phyloP scores from a whole-genome alignment of 92 coral and sea anemone species.

The Parazoanthus darwini region DNA sequence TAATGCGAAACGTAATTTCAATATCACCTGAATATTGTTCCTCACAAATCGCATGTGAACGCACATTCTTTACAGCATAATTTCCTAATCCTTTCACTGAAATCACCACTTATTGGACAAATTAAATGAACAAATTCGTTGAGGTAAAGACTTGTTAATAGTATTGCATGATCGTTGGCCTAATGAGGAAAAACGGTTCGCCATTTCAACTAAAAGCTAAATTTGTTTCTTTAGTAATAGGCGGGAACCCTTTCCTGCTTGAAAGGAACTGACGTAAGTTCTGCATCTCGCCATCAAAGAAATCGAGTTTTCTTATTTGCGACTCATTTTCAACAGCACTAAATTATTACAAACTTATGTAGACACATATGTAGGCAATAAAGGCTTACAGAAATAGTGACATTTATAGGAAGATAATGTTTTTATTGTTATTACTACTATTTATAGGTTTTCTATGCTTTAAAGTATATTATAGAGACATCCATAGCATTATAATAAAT shows the following conservation, averaged over 20 bases:
- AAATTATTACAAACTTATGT: background rate
- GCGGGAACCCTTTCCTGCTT: background rate
- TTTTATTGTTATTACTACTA: background rate
- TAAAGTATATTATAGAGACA: no score
- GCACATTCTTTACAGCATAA: background rate
- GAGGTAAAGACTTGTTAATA: background rate
- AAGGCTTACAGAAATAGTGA: background rate
- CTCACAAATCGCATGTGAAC: background rate
- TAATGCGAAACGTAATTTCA: background rate
- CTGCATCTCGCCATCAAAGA: background rate
- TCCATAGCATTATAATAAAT: background rate
- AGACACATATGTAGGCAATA: background rate
- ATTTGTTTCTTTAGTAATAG: background rate
- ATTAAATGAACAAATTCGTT: background rate
- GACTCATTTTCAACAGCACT: background rate
- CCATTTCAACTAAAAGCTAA: background rate
- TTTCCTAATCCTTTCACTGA: background rate
- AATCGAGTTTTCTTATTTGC: background rate
- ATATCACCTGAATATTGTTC: constrained; percentile 5
- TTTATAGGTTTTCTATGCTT: no score
- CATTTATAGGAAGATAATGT: background rate
- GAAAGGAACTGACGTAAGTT: background rate
- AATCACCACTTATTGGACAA: constrained; percentile 11
- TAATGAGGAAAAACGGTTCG: background rate
- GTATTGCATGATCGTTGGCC: background rate